Evolutionary conservation across 2,888 invertebrate genomes (phyloP).

Genomic region (Leptinotarsa juncta): DNA sequence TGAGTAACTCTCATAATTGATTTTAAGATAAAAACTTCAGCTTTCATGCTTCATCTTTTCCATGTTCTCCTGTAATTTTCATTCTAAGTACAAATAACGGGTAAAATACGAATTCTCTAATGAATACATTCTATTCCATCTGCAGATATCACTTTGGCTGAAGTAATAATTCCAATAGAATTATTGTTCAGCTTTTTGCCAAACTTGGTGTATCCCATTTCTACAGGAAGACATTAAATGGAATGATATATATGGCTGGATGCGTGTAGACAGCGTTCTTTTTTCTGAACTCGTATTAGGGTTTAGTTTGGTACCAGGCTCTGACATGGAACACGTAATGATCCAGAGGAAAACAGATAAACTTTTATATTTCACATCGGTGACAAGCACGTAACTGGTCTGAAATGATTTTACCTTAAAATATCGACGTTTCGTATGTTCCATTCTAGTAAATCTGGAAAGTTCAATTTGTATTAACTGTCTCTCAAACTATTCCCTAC

Average conservation of each 20-base stretch:
- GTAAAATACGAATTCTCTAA: too few relatives aligned
- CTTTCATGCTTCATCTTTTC: too few relatives aligned
- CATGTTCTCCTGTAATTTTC: too few relatives aligned
- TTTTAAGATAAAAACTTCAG: too few relatives aligned
- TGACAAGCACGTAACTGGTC: slow-evolving; percentile 8
- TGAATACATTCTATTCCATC: too few relatives aligned
- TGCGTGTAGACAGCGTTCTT: slow-evolving; percentile 7
- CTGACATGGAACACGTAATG: slow-evolving; percentile 10
- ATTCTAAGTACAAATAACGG: too few relatives aligned
- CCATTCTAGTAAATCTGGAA: neutral
- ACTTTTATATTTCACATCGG: slow-evolving; percentile 7
- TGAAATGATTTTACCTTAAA: neutral
- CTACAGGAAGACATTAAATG: neutral
- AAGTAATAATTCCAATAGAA: too few relatives aligned
- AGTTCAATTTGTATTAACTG: too few relatives aligned
- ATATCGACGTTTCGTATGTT: neutral
- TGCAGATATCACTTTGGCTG: too few relatives aligned
- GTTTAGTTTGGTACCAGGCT: slow-evolving; percentile 19
- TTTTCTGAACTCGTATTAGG: neutral
- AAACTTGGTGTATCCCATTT: neutral
- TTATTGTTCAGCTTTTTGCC: too few relatives aligned
- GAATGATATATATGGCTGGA: neutral
- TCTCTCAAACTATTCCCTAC: too few relatives aligned
- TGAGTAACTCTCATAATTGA: too few relatives aligned
- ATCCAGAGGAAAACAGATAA: slow-evolving; percentile 18